Percentiles rank a stretch among this genome's conserved stretches.
Conservation (phyloP, 2,888 invertebrate genomes). For the Lasioglossum oenotherae region DNA sequence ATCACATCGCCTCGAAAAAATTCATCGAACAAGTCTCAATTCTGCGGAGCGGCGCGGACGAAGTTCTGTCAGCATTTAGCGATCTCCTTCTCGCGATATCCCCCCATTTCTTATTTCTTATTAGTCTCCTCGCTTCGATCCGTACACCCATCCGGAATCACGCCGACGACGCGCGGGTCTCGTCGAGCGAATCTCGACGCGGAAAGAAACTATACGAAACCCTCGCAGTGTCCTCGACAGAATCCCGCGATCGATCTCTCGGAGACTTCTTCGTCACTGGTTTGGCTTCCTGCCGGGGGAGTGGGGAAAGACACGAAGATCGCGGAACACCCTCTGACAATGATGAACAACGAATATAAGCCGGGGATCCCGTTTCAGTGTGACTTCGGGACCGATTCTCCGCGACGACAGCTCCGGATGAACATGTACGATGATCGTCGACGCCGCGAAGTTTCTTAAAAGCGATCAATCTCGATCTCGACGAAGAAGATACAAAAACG, state of each 20-base stretch:
- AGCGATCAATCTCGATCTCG: constrained; percentile 21
- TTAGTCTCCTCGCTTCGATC: background rate
- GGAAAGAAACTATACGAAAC: constrained; percentile 68
- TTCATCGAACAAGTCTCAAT: constrained; percentile 84
- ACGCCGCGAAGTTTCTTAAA: constrained; percentile 27
- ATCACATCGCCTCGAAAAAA: constrained; percentile 65
- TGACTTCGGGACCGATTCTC: background rate
- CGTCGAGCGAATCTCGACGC: constrained; percentile 56
- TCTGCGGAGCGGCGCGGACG: constrained; percentile 79
- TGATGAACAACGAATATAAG: constrained; percentile 37
- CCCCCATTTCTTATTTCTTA: constrained; percentile 15
- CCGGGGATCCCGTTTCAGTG: background rate
- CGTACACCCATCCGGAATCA: constrained; percentile 18
- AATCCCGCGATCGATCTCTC: constrained; percentile 63
- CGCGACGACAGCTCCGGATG: background rate
- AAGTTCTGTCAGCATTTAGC: constrained; percentile 66
- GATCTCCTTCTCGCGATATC: constrained; percentile 16
- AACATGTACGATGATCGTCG: constrained; percentile 37
- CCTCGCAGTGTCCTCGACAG: constrained; percentile 64
- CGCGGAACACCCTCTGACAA: constrained; percentile 44
- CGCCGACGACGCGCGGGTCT: background rate
- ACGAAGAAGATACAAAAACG: constrained; percentile 43
- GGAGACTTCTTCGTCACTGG: constrained; percentile 54
- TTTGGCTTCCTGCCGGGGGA: constrained; percentile 49
- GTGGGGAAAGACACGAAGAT: constrained; percentile 60